These are phyloP conservation scores for Pelobates cultripes DNA, from an alignment of 2,797 vertebrate genomes.

Conservation along the genomic window DNA sequence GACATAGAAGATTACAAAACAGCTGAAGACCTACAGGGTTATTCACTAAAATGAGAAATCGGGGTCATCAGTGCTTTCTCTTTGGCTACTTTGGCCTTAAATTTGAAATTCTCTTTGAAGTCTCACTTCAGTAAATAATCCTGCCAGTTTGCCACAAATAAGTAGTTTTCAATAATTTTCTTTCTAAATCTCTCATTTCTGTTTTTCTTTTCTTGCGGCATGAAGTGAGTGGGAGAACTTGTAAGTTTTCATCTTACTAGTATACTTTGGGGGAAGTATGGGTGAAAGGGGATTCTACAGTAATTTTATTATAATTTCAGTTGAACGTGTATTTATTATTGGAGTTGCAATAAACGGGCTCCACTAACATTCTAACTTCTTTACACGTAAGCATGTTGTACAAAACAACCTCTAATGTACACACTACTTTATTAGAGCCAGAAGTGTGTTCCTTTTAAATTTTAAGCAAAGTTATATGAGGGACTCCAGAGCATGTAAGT, in stretches of 20 bases:
- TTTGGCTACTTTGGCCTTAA: no score
- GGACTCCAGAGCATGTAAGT: no score
- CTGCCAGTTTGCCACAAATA: no score
- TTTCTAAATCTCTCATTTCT: conserved; percentile 35
- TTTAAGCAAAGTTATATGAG: no score
- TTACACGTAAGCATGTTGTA: no score
- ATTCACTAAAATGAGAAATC: background rate
- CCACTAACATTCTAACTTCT: background rate
- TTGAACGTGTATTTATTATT: background rate
- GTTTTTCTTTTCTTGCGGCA: conserved; percentile 73
- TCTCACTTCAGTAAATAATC: no score
- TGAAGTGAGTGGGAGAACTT: conserved; percentile 97
- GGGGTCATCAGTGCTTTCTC: no score
- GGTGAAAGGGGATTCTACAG: background rate
- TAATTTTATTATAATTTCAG: background rate
- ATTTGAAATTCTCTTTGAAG: no score
- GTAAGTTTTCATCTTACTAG: conserved; percentile 78
- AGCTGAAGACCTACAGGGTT: background rate
- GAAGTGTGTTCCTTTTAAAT: no score
- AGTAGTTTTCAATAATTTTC: background rate
- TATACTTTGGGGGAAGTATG: background rate
- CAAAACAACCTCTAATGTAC: no score
- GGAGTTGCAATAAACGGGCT: background rate
- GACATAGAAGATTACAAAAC: background rate
- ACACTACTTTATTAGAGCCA: no score